phyloP scores from a whole-genome alignment of 2,113 vertebrate species.

The Myotis davidii region DNA sequence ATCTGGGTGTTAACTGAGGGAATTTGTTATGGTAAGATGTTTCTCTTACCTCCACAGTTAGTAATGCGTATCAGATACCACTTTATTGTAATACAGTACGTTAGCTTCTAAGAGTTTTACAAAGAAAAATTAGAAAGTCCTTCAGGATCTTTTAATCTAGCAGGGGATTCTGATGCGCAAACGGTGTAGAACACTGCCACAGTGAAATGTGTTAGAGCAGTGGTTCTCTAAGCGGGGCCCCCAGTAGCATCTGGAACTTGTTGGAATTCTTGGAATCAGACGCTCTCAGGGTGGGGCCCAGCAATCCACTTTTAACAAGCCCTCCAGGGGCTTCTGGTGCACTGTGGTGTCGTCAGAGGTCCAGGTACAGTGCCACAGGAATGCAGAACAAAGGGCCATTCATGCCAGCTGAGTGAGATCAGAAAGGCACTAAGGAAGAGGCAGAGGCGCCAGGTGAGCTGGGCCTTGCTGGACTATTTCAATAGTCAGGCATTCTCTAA shows the following conservation, averaged over 20 bases:
- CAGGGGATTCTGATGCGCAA: background rate
- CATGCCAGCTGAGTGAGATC: background rate
- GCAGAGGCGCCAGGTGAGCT: background rate
- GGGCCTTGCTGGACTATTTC: background rate
- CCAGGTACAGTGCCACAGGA: background rate
- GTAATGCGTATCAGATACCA: background rate
- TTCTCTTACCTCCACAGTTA: constrained; percentile 3
- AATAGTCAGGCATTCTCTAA: background rate
- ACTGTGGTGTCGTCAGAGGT: background rate
- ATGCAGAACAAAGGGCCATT: background rate
- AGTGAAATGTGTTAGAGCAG: background rate
- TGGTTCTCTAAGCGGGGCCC: background rate
- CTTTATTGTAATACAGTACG: background rate
- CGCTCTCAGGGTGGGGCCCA: background rate
- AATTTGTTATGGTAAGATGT: constrained; percentile 2
- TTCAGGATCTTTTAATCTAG: background rate
- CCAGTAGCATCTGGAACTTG: background rate
- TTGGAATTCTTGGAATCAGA: background rate
- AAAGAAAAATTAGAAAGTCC: background rate
- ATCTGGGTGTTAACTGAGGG: background rate
- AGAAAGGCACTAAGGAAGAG: background rate
- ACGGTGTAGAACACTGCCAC: background rate
- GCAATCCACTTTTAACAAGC: background rate
- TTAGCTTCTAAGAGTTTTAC: background rate
- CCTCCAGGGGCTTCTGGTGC: background rate